Evolutionary conservation across 2,888 invertebrate species (phyloP), one percentile per base, ranked within the genome.

Genomic region (Hyles lineata): DNA sequence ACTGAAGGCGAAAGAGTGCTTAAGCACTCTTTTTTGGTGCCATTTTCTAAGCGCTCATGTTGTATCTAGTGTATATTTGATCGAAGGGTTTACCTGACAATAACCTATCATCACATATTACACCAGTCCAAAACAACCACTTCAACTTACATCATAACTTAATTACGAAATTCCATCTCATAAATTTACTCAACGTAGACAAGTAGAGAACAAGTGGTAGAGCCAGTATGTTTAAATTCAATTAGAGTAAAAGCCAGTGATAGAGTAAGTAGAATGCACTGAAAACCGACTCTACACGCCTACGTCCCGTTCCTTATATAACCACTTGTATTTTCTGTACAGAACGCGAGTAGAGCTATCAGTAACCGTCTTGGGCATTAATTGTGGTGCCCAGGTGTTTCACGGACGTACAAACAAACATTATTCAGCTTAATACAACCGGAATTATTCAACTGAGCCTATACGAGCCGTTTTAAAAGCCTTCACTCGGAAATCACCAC

Each of bases 331-430:
- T 67, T 67, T 50, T 67, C 23, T 32, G 35, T 29, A 29, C 15
- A 35, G 70, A 25, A 50, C 21, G 43, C 61, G 17, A 23, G 62
- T n/a, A 63, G 55, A 63, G 76, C 80, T 75, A 83, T 83, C 83
- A 82, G 82, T 84, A 78, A 76, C 78, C 79, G 81, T 81, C 67
- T 59, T 70, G 55, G 58, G 76, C 77, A 82, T 84, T 83, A 82
- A 83, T 84, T 82, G 78, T 72, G 67, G 70, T 72, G 76, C 79
- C 74, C 83, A 83, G 83, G 83, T 83, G 83, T 29, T 58, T 21
- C n/a, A 21, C 25, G 50, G 61, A 55, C 21, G 32, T 73, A 72
- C 73, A 25, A 43, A 72, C 71, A 72, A 77, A 79, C 77, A 67
- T 50, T 50, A 23, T 17, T 67, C 23, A 50, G 67, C 67, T 67